Base-by-base conservation (phyloP, 1,140 invertebrate species). In the Dinothrombium tinctorium region DNA sequence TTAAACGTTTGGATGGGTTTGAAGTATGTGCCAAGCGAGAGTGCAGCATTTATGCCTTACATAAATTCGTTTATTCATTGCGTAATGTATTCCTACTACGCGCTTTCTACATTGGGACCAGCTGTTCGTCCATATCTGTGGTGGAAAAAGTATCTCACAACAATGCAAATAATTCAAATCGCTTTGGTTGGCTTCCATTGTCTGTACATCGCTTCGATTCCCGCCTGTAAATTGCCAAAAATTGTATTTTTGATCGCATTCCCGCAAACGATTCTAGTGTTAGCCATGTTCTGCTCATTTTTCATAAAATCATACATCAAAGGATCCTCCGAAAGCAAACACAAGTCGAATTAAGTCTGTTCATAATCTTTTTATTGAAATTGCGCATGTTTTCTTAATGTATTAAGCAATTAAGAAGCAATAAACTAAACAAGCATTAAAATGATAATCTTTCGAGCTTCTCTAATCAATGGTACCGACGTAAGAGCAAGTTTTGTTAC, bases 11-110 rank as follows among this genome's bases (percentile, higher is more conserved):
- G 37, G 37, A 24, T 38, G n/a, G 37, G 39, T 12, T 32, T 40
- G n/a, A 40, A 40, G 24, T 40, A 31, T 33, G 20, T 31, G 7
- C 42, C 42, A 14, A 12, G 11, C 14, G 26, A 38, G 8, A 26
- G 12, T 9, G 36, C 33, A 6, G 33, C 25, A 33, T 35, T 47
- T 22, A 14, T 47, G 8, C 29, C 56, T 12, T 56, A 60, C 43
- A 60, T 86, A 49, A 69, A 69, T 51, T 60, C 62, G 17, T 59
- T 63, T 33, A 60, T 69, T 1, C 66, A 94, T 48, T 51, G 59
- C 2, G 47, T 68, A 31, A 68, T 69, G 67, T 69, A 69, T 51
- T 50, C 53, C 3, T 69, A 69, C 49, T 69, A 68, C 49, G 55
- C 63, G 26, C 53, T 68, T 31, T 56, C 66, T 0, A 62, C 64